A percentile compares a stretch with the other conserved stretches of the same genome.
These are phyloP conservation scores for Oreortyx pictus DNA, from an alignment of 2,797 vertebrate species.

Conservation along the genomic window DNA sequence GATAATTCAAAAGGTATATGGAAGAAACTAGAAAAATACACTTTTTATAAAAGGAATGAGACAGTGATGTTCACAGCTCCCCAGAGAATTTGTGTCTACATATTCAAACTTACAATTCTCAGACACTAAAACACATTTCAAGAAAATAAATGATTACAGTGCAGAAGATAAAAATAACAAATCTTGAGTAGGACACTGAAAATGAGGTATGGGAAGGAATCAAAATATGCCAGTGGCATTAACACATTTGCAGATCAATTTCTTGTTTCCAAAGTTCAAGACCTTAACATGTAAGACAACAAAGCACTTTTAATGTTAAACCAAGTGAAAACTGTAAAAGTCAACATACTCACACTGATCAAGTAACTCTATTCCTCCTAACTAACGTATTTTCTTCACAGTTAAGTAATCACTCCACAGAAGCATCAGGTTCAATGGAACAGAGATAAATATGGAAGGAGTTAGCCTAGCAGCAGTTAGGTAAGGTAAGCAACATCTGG, in stretches of 20 bases:
- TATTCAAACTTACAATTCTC: background rate
- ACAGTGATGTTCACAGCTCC: background rate
- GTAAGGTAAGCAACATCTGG: too few relatives aligned
- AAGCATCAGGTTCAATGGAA: background rate
- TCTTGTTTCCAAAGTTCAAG: background rate
- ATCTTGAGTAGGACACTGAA: background rate
- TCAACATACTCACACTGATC: constrained; percentile 16
- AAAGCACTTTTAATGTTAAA: constrained; percentile 8
- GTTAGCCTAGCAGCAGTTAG: background rate
- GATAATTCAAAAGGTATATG: background rate
- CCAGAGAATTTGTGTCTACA: background rate
- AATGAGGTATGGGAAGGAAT: background rate
- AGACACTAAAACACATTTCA: background rate
- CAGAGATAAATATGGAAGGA: constrained; percentile 18
- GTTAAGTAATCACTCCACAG: constrained; percentile 25
- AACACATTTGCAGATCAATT: background rate
- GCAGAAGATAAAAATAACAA: background rate
- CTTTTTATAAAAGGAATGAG: background rate
- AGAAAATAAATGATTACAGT: background rate
- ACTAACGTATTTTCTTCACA: constrained; percentile 19
- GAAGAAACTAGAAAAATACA: background rate
- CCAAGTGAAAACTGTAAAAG: background rate
- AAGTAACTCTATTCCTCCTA: constrained; percentile 7
- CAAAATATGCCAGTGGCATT: constrained; percentile 10
- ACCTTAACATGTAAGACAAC: constrained; percentile 3